Evolutionary conservation across 2,113 vertebrate species (phyloP).

Genomic region (Halichoerus grypus): DNA sequence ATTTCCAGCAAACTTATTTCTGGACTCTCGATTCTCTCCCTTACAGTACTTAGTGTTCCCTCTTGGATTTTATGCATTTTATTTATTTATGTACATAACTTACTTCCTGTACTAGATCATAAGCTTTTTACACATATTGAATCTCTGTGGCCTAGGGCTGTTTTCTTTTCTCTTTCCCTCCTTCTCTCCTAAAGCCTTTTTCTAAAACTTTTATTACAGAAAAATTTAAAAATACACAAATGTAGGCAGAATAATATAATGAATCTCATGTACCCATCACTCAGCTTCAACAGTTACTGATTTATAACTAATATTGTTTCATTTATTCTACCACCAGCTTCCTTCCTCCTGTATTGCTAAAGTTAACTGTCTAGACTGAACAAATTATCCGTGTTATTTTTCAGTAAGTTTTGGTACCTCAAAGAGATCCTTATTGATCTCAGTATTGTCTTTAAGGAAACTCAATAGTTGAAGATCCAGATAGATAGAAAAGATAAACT

Average conservation of each 20-base stretch:
- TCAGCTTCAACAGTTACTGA: neutral
- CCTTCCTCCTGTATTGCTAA: neutral
- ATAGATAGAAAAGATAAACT: slow-evolving; percentile 37
- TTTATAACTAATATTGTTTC: slow-evolving; percentile 26
- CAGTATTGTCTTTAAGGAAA: neutral
- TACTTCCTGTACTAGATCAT: neutral
- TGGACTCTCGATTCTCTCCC: neutral
- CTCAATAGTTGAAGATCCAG: neutral
- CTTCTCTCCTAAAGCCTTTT: slow-evolving; percentile 29
- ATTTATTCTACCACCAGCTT: neutral
- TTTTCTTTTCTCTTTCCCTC: neutral
- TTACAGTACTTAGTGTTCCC: neutral
- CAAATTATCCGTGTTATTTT: slow-evolving; percentile 39
- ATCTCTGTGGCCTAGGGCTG: neutral
- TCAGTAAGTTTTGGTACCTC: slow-evolving; percentile 22
- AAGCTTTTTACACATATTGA: slow-evolving; percentile 14
- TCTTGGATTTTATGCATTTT: neutral
- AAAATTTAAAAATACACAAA: neutral
- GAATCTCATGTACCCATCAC: neutral
- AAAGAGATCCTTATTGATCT: slow-evolving; percentile 38
- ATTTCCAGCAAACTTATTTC: slow-evolving; percentile 10
- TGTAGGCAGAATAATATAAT: neutral
- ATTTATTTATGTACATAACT: neutral
- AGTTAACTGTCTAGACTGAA: slow-evolving; percentile 29
- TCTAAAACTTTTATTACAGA: neutral